Base-by-base conservation (phyloP, 2,888 invertebrate species). In the Polydrusus cervinus region DNA sequence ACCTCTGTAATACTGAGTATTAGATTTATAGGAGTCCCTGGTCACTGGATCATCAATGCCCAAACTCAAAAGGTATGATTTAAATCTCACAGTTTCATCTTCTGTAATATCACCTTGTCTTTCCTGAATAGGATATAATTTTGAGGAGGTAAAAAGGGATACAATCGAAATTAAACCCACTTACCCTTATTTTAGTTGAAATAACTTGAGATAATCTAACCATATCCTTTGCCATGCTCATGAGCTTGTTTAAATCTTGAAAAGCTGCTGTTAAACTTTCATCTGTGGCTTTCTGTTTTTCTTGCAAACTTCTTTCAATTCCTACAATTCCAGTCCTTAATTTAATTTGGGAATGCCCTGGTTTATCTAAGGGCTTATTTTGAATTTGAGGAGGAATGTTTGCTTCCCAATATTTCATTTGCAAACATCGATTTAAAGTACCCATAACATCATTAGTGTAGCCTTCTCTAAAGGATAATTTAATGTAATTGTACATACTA, bases 31-130 rank as follows among this genome's bases (percentile, higher is more conserved):
- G 11, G 95, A 92, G 83, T 96, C 96, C 84, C 97, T 92, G 0
- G 98, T 99, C 0, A 99, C 99, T 0, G 99, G 99, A 89, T 99
- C 98, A 84, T 97, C 97, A 79, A 99, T 97, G 81, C 99, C 99
- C 83, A 99, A 90, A 86, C 98, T 98, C 88, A 99, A 91, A 61
- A 99, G 89, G 86, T 99, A 98, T 0, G 98, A 94, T 86, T 99
- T 98, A 86, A 99, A 99, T 81, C 94, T 92, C 6, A 98, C 92
- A 9, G 99, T 99, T 89, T 99, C 99, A 88, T 99, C 98, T 87
- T 98, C 97, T 3, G 97, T 96, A 79, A 98, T 96, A 83, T 97
- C 96, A 51, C 97, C 98, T 89, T 97, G 96, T 84, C 95, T 94
- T 82, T 97, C 96, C 85, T 86, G 76, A 72, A 82, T 81, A 70